A percentile compares a stretch with the other conserved stretches of the same genome.
These are phyloP conservation scores for Hyposoter didymator DNA, from an alignment of 2,888 invertebrate species.

Conservation along the genomic window DNA sequence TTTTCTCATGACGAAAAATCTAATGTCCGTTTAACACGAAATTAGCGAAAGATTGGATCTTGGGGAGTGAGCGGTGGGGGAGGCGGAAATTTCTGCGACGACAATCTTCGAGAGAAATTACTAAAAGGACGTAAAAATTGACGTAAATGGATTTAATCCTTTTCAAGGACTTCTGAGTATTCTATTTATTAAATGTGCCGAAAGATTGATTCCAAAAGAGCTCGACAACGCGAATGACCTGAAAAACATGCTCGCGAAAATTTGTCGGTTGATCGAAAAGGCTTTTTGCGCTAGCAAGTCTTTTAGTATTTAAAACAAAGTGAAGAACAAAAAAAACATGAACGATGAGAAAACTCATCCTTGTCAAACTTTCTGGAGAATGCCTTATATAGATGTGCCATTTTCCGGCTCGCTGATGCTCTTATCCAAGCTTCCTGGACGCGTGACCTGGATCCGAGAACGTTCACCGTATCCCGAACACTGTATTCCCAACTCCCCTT, in stretches of 20 bases:
- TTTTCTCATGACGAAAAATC: conserved; percentile 16
- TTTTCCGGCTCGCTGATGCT: conserved; percentile 66
- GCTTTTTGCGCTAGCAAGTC: conserved; percentile 39
- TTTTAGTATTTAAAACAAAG: conserved; percentile 55
- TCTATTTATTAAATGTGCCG: background rate
- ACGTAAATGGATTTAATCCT: background rate
- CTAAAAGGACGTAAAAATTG: background rate
- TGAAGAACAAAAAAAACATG: conserved; percentile 48
- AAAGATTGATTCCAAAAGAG: background rate
- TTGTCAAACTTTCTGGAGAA: conserved; percentile 64
- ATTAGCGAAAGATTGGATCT: background rate
- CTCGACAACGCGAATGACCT: conserved; percentile 11
- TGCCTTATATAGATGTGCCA: conserved; percentile 66
- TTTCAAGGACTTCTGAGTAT: background rate
- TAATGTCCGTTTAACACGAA: conserved; percentile 7
- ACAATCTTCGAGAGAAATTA: background rate
- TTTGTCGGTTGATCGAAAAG: conserved; percentile 4
- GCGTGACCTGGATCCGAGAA: conserved; percentile 65
- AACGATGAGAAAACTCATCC: conserved; percentile 40
- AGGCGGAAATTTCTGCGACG: too few relatives aligned
- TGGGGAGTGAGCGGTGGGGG: background rate
- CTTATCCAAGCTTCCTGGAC: conserved; percentile 66
- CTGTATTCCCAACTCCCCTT: conserved; percentile 50
- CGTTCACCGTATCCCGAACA: conserved; percentile 44
- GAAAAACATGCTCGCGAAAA: background rate